Evolutionary conservation across 2,113 vertebrate species (phyloP).

Genomic region (Lycocorax pyrrhopterus): DNA sequence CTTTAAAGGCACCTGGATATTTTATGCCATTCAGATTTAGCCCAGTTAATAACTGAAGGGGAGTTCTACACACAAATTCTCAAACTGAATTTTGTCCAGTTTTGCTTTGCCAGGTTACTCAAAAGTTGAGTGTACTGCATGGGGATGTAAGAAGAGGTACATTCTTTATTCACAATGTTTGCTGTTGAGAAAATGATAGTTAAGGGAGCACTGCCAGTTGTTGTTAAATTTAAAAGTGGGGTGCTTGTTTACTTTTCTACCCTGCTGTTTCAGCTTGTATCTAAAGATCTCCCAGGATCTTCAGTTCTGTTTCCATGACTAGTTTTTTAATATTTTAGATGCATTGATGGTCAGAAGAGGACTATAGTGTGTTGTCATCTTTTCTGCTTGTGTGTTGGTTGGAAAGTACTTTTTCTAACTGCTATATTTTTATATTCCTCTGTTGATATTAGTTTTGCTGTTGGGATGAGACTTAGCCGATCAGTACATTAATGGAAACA

Average conservation of each 20-base stretch:
- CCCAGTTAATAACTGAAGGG: background rate
- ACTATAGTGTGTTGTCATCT: background rate
- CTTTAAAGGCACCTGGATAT: slow-evolving; percentile 35
- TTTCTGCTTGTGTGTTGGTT: background rate
- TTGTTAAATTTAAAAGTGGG: background rate
- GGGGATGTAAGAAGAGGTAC: background rate
- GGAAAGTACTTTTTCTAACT: background rate
- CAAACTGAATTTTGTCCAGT: background rate
- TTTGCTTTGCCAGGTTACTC: background rate
- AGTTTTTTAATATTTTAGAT: background rate
- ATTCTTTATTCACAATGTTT: background rate
- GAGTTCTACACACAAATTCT: background rate
- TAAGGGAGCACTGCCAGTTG: background rate
- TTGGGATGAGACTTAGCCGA: background rate
- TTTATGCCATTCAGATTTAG: background rate
- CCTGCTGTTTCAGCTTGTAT: background rate
- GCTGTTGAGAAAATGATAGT: background rate
- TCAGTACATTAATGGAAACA: background rate
- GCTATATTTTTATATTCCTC: background rate
- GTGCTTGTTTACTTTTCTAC: background rate
- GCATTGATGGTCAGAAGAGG: background rate
- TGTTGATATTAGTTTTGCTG: background rate
- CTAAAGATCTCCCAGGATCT: background rate
- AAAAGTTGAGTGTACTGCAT: background rate
- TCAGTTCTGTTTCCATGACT: background rate